These are phyloP conservation scores for Cryptomyrus ogoouensis DNA, from an alignment of 2,113 vertebrate species.

Conservation along the genomic window DNA sequence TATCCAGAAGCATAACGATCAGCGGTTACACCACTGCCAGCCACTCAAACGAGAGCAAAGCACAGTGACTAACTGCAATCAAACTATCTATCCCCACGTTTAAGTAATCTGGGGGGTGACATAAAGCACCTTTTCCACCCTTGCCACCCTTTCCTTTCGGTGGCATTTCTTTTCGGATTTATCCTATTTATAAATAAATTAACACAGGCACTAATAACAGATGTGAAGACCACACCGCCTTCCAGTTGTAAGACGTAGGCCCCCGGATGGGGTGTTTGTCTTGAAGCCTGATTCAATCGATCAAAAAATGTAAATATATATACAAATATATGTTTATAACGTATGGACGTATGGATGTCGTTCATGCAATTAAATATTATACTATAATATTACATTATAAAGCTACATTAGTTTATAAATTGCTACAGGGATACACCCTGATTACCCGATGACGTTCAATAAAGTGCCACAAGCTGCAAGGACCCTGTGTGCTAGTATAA, in stretches of 20 bases:
- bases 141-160: constrained; percentile 66
- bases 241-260: background rate
- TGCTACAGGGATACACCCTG: background rate
- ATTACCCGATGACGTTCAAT: background rate
- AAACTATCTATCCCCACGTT: background rate
- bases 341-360: background rate
- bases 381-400: background rate
- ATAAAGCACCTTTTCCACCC: constrained; percentile 57
- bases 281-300: constrained; percentile 6
- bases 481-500: background rate
- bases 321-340: background rate
- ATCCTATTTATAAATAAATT: background rate
- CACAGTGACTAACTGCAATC: background rate
- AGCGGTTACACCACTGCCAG: background rate
- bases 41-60: background rate
- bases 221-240: background rate
- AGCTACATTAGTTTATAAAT: background rate
- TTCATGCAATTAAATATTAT: background rate
- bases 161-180: constrained; percentile 48
- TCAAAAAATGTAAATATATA: background rate
- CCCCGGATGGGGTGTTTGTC: background rate
- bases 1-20: background rate
- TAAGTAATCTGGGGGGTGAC: background rate
- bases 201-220: background rate
- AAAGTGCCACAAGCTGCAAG: background rate